Evolutionary conservation across 2,797 vertebrate genomes (phyloP).

Genomic region (Erpetoichthys calabaricus): DNA sequence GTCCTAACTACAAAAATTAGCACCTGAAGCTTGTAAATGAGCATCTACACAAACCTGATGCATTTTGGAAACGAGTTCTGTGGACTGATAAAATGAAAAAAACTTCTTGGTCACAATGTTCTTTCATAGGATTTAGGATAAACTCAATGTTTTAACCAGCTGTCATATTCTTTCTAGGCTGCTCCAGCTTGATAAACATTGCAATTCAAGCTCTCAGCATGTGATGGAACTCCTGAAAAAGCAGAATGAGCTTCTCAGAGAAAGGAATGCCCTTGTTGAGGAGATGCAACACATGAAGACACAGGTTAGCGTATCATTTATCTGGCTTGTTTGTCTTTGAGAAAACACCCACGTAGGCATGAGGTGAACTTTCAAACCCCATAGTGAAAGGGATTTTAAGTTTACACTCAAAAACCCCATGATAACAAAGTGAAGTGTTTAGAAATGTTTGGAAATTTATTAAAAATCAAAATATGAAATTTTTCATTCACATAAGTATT

Average conservation of each 20-base stretch:
- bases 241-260: slow-evolving; percentile 76
- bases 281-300: slow-evolving; percentile 51
- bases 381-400: too few species aligned
- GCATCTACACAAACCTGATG: background rate
- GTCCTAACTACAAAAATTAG: too few species aligned
- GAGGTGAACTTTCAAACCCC: too few species aligned
- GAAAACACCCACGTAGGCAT: too few species aligned
- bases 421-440: too few species aligned
- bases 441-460: too few species aligned
- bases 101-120: background rate
- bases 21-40: background rate
- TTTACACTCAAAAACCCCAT: too few species aligned
- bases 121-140: background rate
- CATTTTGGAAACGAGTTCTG: too few species aligned
- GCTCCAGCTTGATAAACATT: slow-evolving; percentile 76
- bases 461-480: too few species aligned
- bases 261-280: slow-evolving; percentile 62
- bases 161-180: slow-evolving; percentile 48
- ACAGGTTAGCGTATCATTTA: slow-evolving; percentile 32
- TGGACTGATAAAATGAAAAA: background rate
- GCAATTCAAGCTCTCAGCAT: slow-evolving; percentile 81
- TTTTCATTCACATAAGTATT: too few species aligned
- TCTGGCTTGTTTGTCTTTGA: too few species aligned
- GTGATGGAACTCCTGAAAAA: slow-evolving; percentile 75
- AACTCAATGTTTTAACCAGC: slow-evolving; percentile 1